phyloP scores from a whole-genome alignment of 37 sponge, comb jelly and placozoan genomes.

The Corticium candelabrum region DNA sequence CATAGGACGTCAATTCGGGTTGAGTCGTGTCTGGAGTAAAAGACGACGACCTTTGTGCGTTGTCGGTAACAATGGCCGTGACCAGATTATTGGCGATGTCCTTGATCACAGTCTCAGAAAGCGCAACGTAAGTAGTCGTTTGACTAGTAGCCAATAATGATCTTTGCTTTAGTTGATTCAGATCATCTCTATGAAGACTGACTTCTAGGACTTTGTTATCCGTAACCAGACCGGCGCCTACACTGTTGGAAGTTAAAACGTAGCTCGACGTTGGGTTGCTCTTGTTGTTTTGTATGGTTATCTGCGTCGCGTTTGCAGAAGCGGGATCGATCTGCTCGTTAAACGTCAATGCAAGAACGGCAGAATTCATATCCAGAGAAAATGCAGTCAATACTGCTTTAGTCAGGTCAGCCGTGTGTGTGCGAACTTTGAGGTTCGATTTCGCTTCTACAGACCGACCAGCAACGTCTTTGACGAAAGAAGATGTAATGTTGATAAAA shows the following conservation, averaged over 20 bases:
- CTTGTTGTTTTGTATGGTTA: constrained; percentile 51
- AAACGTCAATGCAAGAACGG: constrained; percentile 42
- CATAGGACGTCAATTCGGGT: constrained; percentile 28
- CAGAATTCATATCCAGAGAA: constrained; percentile 47
- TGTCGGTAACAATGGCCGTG: constrained; percentile 16
- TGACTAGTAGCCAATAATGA: constrained; percentile 27
- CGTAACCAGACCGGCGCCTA: constrained; percentile 11
- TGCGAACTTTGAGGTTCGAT: not conserved
- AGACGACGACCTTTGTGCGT: constrained; percentile 36
- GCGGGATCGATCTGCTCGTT: constrained; percentile 38
- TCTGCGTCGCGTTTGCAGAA: constrained; percentile 29
- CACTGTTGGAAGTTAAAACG: constrained; percentile 27
- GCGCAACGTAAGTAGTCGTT: constrained; percentile 46
- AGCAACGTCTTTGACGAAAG: constrained; percentile 44
- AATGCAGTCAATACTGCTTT: constrained; percentile 15
- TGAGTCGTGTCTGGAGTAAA: constrained; percentile 41
- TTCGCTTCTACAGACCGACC: constrained; percentile 32
- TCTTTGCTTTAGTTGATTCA: constrained; percentile 49
- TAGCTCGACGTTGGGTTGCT: constrained; percentile 15
- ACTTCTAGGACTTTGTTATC: constrained; percentile 28
- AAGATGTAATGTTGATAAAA: not conserved
- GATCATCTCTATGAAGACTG: constrained; percentile 31
- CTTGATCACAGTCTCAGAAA: constrained; percentile 25
- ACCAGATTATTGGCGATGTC: constrained; percentile 38
- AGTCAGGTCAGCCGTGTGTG: constrained; percentile 12